Evolutionary conservation across 2,797 vertebrate genomes (phyloP).

Genomic region (Sebastes hopkinsi): DNA sequence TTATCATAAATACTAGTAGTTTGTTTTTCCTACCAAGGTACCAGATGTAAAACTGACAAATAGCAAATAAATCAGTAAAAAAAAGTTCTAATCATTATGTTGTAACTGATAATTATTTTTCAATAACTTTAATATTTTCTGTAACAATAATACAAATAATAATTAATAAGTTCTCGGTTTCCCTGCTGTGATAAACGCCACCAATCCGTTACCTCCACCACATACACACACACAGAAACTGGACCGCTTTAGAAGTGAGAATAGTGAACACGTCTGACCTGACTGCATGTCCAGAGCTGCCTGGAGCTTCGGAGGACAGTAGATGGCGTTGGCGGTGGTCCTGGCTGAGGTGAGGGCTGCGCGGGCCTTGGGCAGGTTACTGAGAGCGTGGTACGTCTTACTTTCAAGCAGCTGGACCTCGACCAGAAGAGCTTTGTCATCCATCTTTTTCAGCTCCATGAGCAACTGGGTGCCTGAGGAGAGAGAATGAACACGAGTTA

Average conservation of each 20-base stretch:
- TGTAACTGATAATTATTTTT: neutral
- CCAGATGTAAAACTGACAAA: neutral
- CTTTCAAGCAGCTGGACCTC: conserved; percentile 98
- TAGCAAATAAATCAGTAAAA: neutral
- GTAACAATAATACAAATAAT: neutral
- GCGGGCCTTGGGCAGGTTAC: conserved; percentile 97
- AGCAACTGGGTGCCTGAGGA: conserved; percentile 92
- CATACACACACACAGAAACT: neutral
- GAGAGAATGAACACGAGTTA: neutral
- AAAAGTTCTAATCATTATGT: neutral
- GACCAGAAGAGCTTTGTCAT: conserved; percentile 97
- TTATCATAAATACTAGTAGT: neutral
- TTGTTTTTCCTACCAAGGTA: neutral
- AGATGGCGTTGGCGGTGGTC: conserved; percentile 98
- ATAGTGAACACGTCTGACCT: conserved; percentile 75
- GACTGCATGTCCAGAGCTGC: conserved; percentile 99
- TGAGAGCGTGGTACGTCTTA: conserved; percentile 98
- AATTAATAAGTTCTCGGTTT: neutral
- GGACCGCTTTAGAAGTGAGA: neutral
- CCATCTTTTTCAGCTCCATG: conserved; percentile 98
- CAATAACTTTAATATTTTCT: neutral
- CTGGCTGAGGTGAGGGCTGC: conserved; percentile 98
- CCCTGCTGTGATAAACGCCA: accelerated
- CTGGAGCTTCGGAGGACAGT: conserved; percentile 98
- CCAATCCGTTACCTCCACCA: neutral